These are phyloP conservation scores for Dendrolimus punctatus DNA, from an alignment of 1,140 invertebrate species.

Conservation along the genomic window DNA sequence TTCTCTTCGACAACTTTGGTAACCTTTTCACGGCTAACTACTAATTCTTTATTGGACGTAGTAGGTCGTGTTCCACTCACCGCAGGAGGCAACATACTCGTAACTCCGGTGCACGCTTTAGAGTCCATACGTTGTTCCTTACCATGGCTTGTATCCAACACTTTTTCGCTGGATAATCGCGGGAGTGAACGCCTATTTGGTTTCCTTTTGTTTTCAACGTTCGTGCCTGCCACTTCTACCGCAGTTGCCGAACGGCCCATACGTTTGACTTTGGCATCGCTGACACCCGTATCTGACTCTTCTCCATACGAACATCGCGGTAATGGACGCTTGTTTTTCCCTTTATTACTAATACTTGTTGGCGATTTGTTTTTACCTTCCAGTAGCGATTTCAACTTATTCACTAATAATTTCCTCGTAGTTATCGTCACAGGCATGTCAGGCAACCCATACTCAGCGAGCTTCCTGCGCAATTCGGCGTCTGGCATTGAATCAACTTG, in stretches of 20 bases:
- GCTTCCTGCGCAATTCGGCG: constrained; percentile 81
- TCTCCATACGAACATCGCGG: constrained; percentile 74
- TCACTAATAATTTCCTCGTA: constrained; percentile 82
- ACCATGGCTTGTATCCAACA: too few species aligned
- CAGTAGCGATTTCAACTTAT: constrained; percentile 81
- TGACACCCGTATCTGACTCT: constrained; percentile 66
- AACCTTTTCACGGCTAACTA: constrained; percentile 65
- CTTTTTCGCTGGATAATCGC: too few species aligned
- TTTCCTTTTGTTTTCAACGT: too few species aligned
- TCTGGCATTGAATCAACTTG: constrained; percentile 81
- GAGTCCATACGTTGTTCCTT: too few species aligned
- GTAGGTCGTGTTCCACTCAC: constrained; percentile 45
- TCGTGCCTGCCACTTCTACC: constrained; percentile 27
- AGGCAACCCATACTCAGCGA: constrained; percentile 82
- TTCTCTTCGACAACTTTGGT: constrained; percentile 71
- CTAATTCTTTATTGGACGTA: constrained; percentile 58
- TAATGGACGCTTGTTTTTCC: constrained; percentile 59
- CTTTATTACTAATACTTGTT: constrained; percentile 49
- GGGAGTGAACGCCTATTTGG: too few species aligned
- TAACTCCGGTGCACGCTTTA: too few species aligned
- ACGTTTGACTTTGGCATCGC: constrained; percentile 61
- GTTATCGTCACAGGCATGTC: constrained; percentile 85
- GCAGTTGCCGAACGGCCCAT: constrained; percentile 60
- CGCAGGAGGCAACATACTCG: constrained; percentile 55
- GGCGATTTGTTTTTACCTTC: constrained; percentile 66